A percentile compares a stretch with the other conserved stretches of the same genome.
Evolutionary conservation across 2,888 invertebrate genomes (phyloP).

Genomic region (Callinectes sapidus): DNA sequence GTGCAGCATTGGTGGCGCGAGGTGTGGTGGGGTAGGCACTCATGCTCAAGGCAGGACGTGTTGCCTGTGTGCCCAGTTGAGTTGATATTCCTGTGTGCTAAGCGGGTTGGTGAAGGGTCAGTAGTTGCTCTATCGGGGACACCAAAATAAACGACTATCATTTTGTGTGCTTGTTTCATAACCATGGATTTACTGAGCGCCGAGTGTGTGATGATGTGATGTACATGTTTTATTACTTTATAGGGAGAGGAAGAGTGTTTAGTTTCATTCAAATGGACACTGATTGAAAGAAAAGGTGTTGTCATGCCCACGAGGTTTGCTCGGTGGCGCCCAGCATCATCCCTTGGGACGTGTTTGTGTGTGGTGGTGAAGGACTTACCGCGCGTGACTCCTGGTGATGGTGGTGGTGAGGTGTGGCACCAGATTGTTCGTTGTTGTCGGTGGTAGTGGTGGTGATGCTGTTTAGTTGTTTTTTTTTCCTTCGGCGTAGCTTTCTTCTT

Average conservation of each 20-base stretch:
- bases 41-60: slow-evolving; percentile 22
- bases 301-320: not conserved
- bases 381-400: not conserved
- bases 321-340: not conserved
- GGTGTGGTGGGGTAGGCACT: not conserved
- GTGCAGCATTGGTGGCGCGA: not conserved
- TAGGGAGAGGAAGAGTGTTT: not conserved
- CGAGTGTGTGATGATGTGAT: not conserved
- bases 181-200: not conserved
- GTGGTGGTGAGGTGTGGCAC: not conserved
- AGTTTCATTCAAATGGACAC: no score
- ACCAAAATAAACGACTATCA: slow-evolving; percentile 49
- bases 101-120: slow-evolving; percentile 59
- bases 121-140: slow-evolving; percentile 59
- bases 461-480: no score
- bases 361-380: not conserved
- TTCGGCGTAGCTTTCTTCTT: not conserved
- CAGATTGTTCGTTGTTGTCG: not conserved
- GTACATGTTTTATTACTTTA: not conserved
- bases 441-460: no score
- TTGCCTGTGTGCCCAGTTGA: slow-evolving; percentile 38
- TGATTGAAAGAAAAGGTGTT: no score
- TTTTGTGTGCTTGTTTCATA: slow-evolving; percentile 1
- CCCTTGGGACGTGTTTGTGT: not conserved
- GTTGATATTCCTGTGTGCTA: slow-evolving; percentile 47